phyloP scores from a whole-genome alignment of 2,888 invertebrate genomes.

The Drosophila colorata region DNA sequence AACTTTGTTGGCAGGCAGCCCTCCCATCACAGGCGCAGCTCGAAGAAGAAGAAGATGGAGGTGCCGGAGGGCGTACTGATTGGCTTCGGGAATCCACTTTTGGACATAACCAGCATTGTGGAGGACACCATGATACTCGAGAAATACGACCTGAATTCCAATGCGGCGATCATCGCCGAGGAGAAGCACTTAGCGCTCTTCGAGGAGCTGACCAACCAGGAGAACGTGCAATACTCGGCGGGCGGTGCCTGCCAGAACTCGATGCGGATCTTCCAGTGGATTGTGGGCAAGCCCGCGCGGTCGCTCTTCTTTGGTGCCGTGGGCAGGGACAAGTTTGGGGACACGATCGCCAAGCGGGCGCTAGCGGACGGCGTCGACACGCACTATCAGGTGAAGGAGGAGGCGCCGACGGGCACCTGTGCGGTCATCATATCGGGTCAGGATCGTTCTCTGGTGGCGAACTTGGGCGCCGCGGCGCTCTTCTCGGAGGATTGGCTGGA shows the following conservation, averaged over 20 bases:
- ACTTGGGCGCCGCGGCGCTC: conserved; percentile 60
- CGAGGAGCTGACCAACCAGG: conserved; percentile 57
- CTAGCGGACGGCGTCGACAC: conserved; percentile 48
- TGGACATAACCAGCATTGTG: conserved; percentile 56
- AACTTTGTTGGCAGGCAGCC: neutral
- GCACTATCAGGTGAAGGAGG: conserved; percentile 50
- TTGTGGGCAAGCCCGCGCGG: conserved; percentile 47
- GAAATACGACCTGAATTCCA: conserved; percentile 53
- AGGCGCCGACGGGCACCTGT: conserved; percentile 59
- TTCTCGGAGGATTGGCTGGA: conserved; percentile 59
- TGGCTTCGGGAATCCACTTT: conserved; percentile 71
- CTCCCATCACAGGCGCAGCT: too few relatives aligned
- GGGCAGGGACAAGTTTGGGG: conserved; percentile 62
- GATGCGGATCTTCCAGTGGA: conserved; percentile 67
- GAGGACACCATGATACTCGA: conserved; percentile 59
- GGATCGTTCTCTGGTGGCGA: conserved; percentile 65
- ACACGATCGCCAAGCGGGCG: conserved; percentile 60
- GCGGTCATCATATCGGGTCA: conserved; percentile 55
- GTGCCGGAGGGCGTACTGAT: conserved; percentile 49
- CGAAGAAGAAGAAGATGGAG: conserved; percentile 85
- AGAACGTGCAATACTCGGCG: conserved; percentile 56
- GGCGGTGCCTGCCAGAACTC: conserved; percentile 72
- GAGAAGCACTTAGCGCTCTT: conserved; percentile 59
- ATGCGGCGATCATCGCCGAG: conserved; percentile 66
- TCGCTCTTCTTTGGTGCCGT: conserved; percentile 53